Percentiles rank a stretch among this genome's conserved stretches.
These are phyloP conservation scores for Scaptomyza flava DNA, from an alignment of 2,888 invertebrate genomes.

Conservation along the genomic window DNA sequence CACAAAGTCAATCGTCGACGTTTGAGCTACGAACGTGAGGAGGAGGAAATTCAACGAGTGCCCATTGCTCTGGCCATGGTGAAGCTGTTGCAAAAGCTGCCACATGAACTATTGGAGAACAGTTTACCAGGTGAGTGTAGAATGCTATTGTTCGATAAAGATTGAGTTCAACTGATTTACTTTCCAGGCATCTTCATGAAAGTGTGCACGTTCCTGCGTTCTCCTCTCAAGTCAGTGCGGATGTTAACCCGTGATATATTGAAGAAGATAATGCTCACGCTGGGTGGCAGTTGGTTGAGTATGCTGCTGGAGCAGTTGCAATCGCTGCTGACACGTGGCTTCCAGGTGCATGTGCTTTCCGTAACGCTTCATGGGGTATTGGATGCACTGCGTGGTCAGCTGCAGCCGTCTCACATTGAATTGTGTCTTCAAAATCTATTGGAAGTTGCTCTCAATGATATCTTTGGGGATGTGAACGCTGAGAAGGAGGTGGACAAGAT, in stretches of 20 bases:
- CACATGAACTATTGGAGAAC: slow-evolving; percentile 89
- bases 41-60: slow-evolving; percentile 94
- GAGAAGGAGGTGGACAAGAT: slow-evolving; percentile 96
- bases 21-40: slow-evolving; percentile 90
- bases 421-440: slow-evolving; percentile 90
- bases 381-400: slow-evolving; percentile 88
- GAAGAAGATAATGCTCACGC: slow-evolving; percentile 93
- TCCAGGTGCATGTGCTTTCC: slow-evolving; percentile 96
- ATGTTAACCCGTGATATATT: slow-evolving; percentile 94
- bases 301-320: slow-evolving; percentile 92
- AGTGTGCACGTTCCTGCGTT: slow-evolving; percentile 95
- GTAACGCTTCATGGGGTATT: slow-evolving; percentile 94
- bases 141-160: no score
- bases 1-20: slow-evolving; percentile 92
- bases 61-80: slow-evolving; percentile 97
- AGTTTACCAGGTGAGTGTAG: slow-evolving; percentile 87
- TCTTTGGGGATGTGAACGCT: slow-evolving; percentile 94
- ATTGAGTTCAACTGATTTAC: no score
- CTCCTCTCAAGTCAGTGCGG: slow-evolving; percentile 93
- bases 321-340: slow-evolving; percentile 92
- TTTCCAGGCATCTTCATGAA: slow-evolving; percentile 91
- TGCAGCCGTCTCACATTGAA: slow-evolving; percentile 92
- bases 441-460: slow-evolving; percentile 93
- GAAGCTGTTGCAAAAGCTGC: slow-evolving; percentile 94
- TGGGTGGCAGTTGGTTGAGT: slow-evolving; percentile 93